These are phyloP conservation scores for Drosophila borealis DNA, from an alignment of 2,888 invertebrate genomes.

Conservation along the genomic window DNA sequence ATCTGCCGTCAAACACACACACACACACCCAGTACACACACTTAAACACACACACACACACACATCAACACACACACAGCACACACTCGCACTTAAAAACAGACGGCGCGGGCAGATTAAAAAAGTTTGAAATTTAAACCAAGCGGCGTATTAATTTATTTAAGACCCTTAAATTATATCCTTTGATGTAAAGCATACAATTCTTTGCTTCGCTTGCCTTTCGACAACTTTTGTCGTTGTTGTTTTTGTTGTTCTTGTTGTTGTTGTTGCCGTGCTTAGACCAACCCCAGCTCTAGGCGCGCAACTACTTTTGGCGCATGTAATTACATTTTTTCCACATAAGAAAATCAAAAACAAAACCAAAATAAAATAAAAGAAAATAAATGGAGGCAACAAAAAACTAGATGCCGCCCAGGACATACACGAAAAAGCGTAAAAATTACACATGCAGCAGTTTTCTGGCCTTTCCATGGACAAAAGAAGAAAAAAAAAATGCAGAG, in stretches of 20 bases:
- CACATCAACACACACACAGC: slow-evolving; percentile 5
- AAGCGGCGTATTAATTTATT: slow-evolving; percentile 75
- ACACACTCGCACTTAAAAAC: neutral
- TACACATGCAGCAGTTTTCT: slow-evolving; percentile 78
- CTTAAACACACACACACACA: slow-evolving; percentile 17
- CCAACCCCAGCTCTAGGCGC: slow-evolving; percentile 40
- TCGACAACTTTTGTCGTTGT: slow-evolving; percentile 29
- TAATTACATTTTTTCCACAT: slow-evolving; percentile 76
- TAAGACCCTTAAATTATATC: slow-evolving; percentile 81
- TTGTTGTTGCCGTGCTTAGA: slow-evolving; percentile 53
- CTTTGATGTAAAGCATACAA: slow-evolving; percentile 74
- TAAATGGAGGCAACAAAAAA: slow-evolving; percentile 31
- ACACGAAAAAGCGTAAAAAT: slow-evolving; percentile 68
- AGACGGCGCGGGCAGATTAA: slow-evolving; percentile 71
- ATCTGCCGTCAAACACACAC: slow-evolving; percentile 52
- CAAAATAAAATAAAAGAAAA: slow-evolving; percentile 26
- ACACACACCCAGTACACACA: slow-evolving; percentile 16
- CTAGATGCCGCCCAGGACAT: slow-evolving; percentile 54
- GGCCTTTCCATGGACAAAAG: slow-evolving; percentile 52
- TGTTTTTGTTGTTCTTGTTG: slow-evolving; percentile 23
- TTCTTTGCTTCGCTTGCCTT: slow-evolving; percentile 52
- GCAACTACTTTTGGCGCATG: slow-evolving; percentile 75
- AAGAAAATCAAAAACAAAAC: slow-evolving; percentile 53
- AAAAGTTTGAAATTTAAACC: slow-evolving; percentile 76
- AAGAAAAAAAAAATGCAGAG: slow-evolving; percentile 8